A percentile compares a stretch with the other conserved stretches of the same genome.
Evolutionary conservation across 1,140 invertebrate genomes (phyloP).

Genomic region (Oedothorax gibbosus): DNA sequence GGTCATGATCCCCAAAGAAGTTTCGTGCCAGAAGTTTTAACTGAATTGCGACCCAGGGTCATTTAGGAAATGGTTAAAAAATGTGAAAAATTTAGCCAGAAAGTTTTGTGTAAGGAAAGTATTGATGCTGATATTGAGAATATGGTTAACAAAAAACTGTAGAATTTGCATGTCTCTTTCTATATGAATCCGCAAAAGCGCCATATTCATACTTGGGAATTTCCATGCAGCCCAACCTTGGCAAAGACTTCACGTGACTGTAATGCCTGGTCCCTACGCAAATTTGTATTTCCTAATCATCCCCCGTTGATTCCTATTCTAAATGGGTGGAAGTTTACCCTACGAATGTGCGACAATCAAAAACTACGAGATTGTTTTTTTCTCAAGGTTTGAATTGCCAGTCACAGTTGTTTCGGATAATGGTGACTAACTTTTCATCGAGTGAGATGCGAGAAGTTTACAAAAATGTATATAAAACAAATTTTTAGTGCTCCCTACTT

Average conservation of each 20-base stretch:
- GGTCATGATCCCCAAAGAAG: constrained; percentile 62
- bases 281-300: neutral
- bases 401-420: constrained; percentile 12
- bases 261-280: neutral
- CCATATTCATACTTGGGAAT: constrained; percentile 20
- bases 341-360: constrained; percentile 5
- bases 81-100: constrained; percentile 63
- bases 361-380: constrained; percentile 19
- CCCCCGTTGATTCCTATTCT: constrained; percentile 22
- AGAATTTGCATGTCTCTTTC: neutral
- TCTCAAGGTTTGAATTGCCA: neutral
- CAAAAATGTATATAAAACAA: no score
- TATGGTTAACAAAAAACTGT: constrained; percentile 12
- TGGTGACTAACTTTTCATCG: neutral
- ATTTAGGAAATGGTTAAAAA: neutral
- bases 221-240: constrained; percentile 18
- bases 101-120: no score
- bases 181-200: neutral
- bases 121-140: constrained; percentile 62
- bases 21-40: constrained; percentile 3
- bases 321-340: constrained; percentile 43
- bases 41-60: no score
- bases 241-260: constrained; percentile 14
- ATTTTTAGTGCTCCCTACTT: neutral
- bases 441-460: neutral